These are phyloP conservation scores for Exaiptasia diaphana DNA, from an alignment of 64 coral and sea anemone genomes.

Conservation along the genomic window DNA sequence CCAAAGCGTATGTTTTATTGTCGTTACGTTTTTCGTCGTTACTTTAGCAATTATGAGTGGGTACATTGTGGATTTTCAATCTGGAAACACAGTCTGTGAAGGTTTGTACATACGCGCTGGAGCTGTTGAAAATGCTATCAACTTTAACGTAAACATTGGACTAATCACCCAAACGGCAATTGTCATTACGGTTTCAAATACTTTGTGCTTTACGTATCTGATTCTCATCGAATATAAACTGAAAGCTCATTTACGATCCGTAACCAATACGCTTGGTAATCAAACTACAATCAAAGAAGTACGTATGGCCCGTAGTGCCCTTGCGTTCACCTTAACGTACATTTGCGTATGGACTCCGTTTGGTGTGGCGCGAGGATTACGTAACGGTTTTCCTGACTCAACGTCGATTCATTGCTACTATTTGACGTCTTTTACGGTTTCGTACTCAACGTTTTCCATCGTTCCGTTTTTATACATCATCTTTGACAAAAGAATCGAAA, in stretches of 20 bases:
- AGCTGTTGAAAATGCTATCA: not conserved
- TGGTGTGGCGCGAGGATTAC: not conserved
- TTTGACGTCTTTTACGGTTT: not conserved
- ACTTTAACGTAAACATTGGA: not conserved
- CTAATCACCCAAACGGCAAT: not conserved
- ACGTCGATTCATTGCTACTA: not conserved
- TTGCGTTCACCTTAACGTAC: not conserved
- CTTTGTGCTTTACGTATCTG: not conserved
- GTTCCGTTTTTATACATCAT: conserved; percentile 2
- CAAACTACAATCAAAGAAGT: conserved; percentile 4
- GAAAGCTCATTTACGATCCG: not conserved
- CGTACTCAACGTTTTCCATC: not conserved
- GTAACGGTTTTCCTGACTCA: not conserved
- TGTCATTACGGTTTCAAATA: not conserved
- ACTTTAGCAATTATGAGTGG: not conserved
- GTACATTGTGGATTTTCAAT: not conserved
- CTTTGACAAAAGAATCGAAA: conserved; percentile 3
- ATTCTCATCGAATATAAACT: not conserved
- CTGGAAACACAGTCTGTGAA: not conserved
- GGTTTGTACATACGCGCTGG: not conserved
- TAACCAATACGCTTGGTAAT: not conserved
- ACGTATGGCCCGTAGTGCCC: not conserved
- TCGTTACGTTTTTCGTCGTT: not conserved
- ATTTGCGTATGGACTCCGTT: not conserved
- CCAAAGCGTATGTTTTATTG: not conserved